Conservation (phyloP, 2,888 invertebrate genomes). For the Dasypogon diadema region DNA sequence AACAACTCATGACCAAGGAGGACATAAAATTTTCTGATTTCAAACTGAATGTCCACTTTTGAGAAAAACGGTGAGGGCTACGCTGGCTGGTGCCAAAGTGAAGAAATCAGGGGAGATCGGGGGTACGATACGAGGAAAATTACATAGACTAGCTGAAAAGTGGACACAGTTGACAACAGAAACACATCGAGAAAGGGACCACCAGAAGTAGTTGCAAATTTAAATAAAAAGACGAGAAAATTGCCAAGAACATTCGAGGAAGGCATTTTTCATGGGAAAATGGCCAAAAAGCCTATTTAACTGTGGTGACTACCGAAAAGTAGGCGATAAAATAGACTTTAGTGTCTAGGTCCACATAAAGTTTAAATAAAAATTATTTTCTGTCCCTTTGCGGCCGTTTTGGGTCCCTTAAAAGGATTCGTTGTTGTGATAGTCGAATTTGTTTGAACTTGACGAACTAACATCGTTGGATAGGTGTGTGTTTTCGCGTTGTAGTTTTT, state of each 20-base stretch:
- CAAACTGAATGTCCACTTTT: conserved; percentile 46
- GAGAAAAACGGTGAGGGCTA: conserved; percentile 36
- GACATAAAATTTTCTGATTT: conserved; percentile 53
- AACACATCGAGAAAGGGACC: not conserved
- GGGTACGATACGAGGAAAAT: not conserved
- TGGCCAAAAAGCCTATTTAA: conserved; percentile 7
- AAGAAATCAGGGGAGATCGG: conserved; percentile 18
- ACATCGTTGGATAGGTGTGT: too few relatives aligned
- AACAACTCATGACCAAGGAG: conserved; percentile 50
- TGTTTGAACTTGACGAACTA: not conserved
- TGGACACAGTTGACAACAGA: conserved; percentile 26
- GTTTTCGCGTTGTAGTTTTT: too few relatives aligned
- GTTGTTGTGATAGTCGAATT: not conserved
- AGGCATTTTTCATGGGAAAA: conserved; percentile 21
- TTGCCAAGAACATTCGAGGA: conserved; percentile 37
- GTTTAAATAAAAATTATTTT: conserved; percentile 43
- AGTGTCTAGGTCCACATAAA: not conserved
- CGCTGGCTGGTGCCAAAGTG: conserved; percentile 36
- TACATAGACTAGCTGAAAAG: conserved; percentile 10
- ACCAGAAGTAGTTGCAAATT: conserved; percentile 24
- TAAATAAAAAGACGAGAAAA: conserved; percentile 39
- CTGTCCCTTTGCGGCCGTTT: conserved; percentile 21
- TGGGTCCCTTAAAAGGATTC: not conserved
- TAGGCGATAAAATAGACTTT: conserved; percentile 28
- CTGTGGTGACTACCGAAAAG: not conserved